A percentile compares a stretch with the other conserved stretches of the same genome.
Conservation (phyloP, 2,113 vertebrate genomes). For the Chauna torquata region DNA sequence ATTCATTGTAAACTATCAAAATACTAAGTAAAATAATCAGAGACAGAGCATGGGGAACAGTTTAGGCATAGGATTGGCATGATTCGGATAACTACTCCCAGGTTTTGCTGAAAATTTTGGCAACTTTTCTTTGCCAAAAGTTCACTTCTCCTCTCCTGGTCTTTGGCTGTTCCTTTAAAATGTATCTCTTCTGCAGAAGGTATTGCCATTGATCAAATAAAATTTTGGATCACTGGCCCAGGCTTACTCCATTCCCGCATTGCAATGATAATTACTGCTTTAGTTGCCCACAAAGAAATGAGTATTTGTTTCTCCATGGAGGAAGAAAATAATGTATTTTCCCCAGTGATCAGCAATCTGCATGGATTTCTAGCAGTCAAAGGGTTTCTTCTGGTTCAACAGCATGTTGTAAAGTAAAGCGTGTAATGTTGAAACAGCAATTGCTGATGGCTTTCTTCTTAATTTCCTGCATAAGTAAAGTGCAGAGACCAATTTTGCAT, state of each 20-base stretch:
- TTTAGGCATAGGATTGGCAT: background rate
- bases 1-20: background rate
- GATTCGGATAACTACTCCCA: background rate
- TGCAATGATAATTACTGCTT: background rate
- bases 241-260: background rate
- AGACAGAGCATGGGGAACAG: too few relatives aligned
- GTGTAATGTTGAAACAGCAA: background rate
- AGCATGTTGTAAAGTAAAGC: background rate
- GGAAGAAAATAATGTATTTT: background rate
- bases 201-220: background rate
- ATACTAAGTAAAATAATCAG: background rate
- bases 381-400: background rate
- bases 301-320: background rate
- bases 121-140: background rate
- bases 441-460: background rate
- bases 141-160: background rate
- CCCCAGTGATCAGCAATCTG: background rate
- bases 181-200: background rate
- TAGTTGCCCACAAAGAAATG: background rate
- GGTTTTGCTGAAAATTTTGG: background rate
- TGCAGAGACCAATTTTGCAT: conserved; percentile 28
- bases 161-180: background rate
- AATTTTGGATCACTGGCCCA: background rate
- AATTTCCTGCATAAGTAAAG: conserved; percentile 45
- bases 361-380: background rate